These are phyloP conservation scores for Cataglyphis hispanica DNA, from an alignment of 1,140 invertebrate genomes.

Conservation along the genomic window DNA sequence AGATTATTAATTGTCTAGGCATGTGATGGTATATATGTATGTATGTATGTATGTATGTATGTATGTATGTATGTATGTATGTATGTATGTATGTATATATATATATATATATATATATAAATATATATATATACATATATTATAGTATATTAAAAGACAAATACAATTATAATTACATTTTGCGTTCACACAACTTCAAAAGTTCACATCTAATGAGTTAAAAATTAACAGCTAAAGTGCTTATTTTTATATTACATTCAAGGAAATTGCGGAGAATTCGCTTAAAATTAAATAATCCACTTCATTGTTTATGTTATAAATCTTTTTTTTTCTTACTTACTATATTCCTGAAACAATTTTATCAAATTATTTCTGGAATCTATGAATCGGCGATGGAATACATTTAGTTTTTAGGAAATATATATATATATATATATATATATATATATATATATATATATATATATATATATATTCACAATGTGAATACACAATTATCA, in stretches of 20 bases:
- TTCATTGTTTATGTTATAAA: slow-evolving; percentile 1
- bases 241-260: slow-evolving; percentile 51
- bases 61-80: too few species aligned
- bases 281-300: slow-evolving; percentile 66
- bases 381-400: slow-evolving; percentile 64
- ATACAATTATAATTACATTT: slow-evolving; percentile 55
- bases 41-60: too few species aligned
- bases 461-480: slow-evolving; percentile 38
- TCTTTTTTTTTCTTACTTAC: slow-evolving; percentile 9
- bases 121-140: too few species aligned
- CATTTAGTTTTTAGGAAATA: slow-evolving; percentile 69
- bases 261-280: slow-evolving; percentile 37
- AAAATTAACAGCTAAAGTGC: slow-evolving; percentile 61
- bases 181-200: slow-evolving; percentile 34
- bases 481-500: slow-evolving; percentile 61
- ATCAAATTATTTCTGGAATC: slow-evolving; percentile 60
- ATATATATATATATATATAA: too few species aligned
- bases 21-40: slow-evolving; percentile 6
- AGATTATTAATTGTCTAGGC: slow-evolving; percentile 41
- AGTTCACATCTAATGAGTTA: slow-evolving; percentile 46
- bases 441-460: slow-evolving; percentile 22
- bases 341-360: slow-evolving; percentile 39
- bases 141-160: slow-evolving; percentile 37
- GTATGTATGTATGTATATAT: too few species aligned
- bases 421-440: slow-evolving; percentile 18